phyloP scores from a whole-genome alignment of 2,888 invertebrate species.

The Laspeyria flexula region DNA sequence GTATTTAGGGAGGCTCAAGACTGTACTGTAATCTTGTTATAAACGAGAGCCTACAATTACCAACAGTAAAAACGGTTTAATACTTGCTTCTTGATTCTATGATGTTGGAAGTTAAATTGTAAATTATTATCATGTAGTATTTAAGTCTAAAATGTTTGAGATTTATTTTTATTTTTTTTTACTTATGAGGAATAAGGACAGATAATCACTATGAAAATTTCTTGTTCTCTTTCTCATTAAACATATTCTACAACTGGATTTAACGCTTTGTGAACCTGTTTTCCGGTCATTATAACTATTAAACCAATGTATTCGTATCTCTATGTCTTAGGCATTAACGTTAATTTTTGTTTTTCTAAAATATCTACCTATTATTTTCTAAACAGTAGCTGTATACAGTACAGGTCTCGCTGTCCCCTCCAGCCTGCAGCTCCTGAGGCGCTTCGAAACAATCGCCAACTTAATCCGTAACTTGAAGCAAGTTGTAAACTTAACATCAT shows the following conservation, averaged over 20 bases:
- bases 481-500: constrained; percentile 31
- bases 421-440: constrained; percentile 7
- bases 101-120: too few species aligned
- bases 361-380: neutral
- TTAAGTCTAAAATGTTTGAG: too few species aligned
- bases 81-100: neutral
- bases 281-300: too few species aligned
- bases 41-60: neutral
- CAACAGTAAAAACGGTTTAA: neutral
- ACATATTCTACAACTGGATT: too few species aligned
- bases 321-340: too few species aligned
- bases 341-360: neutral
- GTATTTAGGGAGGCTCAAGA: constrained; percentile 5
- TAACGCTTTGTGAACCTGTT: too few species aligned
- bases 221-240: too few species aligned
- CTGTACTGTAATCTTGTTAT: neutral
- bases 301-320: too few species aligned
- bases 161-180: too few species aligned
- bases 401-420: neutral
- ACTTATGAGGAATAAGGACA: too few species aligned
- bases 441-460: constrained; percentile 28
- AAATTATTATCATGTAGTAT: too few species aligned
- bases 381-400: neutral
- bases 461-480: constrained; percentile 29
- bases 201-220: too few species aligned